Conservation (phyloP, 2,797 vertebrate genomes). For the Syngnathus rostellatus region DNA sequence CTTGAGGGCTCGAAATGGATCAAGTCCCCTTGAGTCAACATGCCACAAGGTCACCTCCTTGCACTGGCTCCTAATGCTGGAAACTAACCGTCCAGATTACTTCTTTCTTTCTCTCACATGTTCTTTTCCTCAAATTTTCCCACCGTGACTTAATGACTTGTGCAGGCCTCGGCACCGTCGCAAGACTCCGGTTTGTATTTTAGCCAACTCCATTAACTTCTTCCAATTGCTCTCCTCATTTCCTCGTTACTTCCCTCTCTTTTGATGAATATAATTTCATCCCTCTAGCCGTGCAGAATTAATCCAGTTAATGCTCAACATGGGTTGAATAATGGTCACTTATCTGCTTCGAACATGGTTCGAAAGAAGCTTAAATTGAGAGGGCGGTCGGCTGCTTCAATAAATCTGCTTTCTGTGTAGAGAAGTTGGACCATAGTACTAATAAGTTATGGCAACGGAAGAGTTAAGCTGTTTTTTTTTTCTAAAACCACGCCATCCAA, state of each 20-base stretch:
- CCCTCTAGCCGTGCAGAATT: constrained; percentile 52
- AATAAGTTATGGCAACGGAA: constrained; percentile 17
- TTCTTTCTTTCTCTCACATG: constrained; percentile 3
- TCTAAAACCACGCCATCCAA: constrained; percentile 3
- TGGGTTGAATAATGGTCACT: constrained; percentile 58
- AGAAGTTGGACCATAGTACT: constrained; percentile 18
- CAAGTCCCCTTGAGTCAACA: constrained; percentile 50
- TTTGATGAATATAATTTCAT: constrained; percentile 59
- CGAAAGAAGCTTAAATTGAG: constrained; percentile 24
- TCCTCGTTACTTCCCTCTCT: constrained; percentile 45
- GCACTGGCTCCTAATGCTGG: constrained; percentile 43
- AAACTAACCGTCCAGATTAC: constrained; percentile 40
- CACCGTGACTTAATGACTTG: constrained; percentile 50
- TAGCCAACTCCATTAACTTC: constrained; percentile 60
- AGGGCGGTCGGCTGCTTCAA: constrained; percentile 22
- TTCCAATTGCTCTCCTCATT: constrained; percentile 46
- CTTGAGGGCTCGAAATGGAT: constrained; percentile 61
- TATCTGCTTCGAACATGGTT: constrained; percentile 55
- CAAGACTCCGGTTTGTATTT: constrained; percentile 38
- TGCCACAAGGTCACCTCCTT: constrained; percentile 65
- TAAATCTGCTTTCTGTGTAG: constrained; percentile 33
- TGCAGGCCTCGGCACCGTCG: constrained; percentile 38
- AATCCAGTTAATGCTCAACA: constrained; percentile 69
- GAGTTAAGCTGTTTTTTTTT: constrained; percentile 19
- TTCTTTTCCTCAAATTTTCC: constrained; percentile 23